A percentile compares a stretch with the other conserved stretches of the same genome.
Evolutionary conservation across 2,888 invertebrate genomes (phyloP).

Genomic region (Leptothorax acervorum): DNA sequence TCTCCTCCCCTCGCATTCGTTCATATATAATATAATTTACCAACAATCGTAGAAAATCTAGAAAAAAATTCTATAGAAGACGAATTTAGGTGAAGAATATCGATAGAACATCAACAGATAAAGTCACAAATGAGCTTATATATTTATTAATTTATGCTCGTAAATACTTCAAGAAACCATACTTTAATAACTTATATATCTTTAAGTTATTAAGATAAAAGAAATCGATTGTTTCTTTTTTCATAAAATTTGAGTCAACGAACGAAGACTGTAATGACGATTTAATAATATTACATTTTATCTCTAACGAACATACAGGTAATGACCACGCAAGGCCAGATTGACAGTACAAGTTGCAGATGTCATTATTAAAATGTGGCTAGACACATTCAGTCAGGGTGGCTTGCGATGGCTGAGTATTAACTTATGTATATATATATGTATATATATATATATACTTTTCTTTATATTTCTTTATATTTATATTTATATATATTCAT

Average conservation of each 20-base stretch:
- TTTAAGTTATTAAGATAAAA: constrained; percentile 7
- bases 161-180: constrained; percentile 35
- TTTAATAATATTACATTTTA: constrained; percentile 35
- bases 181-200: constrained; percentile 29
- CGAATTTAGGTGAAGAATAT: constrained; percentile 32
- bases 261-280: constrained; percentile 8
- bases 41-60: constrained; percentile 44
- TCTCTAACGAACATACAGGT: constrained; percentile 56
- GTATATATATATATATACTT: constrained; percentile 28
- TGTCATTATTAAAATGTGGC: constrained; percentile 77
- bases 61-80: constrained; percentile 36
- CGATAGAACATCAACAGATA: constrained; percentile 25
- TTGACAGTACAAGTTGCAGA: constrained; percentile 71
- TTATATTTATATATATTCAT: constrained; percentile 69
- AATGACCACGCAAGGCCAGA: constrained; percentile 75
- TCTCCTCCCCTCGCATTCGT: neutral
- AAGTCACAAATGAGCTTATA: constrained; percentile 8
- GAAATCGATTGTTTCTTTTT: neutral
- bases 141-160: constrained; percentile 33
- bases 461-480: constrained; percentile 54
- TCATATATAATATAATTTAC: constrained; percentile 29
- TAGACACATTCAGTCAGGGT: constrained; percentile 81
- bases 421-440: constrained; percentile 58
- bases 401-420: constrained; percentile 81
- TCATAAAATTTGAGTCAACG: neutral